Evolutionary conservation across 1,140 invertebrate species (phyloP).

Genomic region (Bombus fervidus): DNA sequence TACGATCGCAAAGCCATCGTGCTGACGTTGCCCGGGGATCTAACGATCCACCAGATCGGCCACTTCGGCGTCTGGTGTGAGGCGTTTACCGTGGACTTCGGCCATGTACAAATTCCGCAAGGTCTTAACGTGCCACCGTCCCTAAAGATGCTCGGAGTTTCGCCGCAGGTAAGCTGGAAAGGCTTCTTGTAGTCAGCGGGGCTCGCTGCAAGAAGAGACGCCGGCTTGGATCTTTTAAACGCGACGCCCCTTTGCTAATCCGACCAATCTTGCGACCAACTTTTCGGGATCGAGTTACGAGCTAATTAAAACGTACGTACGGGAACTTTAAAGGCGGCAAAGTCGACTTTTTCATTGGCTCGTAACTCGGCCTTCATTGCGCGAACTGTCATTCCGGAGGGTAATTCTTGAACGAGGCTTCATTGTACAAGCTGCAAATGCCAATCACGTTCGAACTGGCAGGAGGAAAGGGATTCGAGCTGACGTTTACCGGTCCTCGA

Average conservation of each 20-base stretch:
- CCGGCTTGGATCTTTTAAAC: not conserved
- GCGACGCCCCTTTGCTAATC: not conserved
- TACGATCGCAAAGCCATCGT: conserved; percentile 94
- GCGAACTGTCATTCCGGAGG: not conserved
- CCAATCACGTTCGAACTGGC: conserved; percentile 46
- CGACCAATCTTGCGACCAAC: not conserved
- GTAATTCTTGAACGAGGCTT: not conserved
- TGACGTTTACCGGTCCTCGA: conserved; percentile 17
- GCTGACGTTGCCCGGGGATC: conserved; percentile 90
- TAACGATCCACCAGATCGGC: conserved; percentile 85
- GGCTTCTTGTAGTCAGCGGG: conserved; percentile 1
- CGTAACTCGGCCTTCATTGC: not conserved
- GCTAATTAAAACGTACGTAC: not conserved
- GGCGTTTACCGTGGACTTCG: conserved; percentile 95
- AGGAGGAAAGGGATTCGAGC: conserved; percentile 15
- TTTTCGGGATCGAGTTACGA: not conserved
- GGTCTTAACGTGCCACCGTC: conserved; percentile 93
- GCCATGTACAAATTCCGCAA: conserved; percentile 90
- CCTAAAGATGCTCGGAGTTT: conserved; percentile 95
- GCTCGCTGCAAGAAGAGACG: not conserved
- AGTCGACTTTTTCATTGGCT: not conserved
- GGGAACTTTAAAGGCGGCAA: not conserved
- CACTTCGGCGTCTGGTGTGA: conserved; percentile 93
- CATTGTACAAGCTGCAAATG: conserved; percentile 17
- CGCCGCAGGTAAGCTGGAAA: conserved; percentile 90